phyloP scores from a whole-genome alignment of 2,113 vertebrate genomes.

The Leptobrachium leishanense region DNA sequence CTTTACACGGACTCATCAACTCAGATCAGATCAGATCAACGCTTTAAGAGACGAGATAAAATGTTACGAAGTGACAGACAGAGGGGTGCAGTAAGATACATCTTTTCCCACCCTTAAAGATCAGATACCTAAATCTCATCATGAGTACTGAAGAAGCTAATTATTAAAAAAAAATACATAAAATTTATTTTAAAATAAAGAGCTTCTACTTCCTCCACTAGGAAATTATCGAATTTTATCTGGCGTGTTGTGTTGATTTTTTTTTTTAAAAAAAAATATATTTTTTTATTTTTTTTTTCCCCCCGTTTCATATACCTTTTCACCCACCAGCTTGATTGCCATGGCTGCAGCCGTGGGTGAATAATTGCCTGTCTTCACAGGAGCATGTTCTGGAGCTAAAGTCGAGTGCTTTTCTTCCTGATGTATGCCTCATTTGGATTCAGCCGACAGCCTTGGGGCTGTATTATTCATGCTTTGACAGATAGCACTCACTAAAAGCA shows the following conservation, averaged over 20 bases:
- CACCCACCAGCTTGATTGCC: slow-evolving; percentile 80
- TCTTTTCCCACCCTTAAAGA: too few species aligned
- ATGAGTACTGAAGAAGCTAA: too few species aligned
- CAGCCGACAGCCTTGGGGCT: slow-evolving; percentile 90
- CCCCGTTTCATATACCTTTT: slow-evolving; percentile 64
- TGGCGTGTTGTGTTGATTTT: slow-evolving; percentile 50
- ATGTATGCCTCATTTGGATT: slow-evolving; percentile 97
- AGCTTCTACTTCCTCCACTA: slow-evolving; percentile 56
- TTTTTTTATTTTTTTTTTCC: slow-evolving; percentile 57
- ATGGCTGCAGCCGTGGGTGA: slow-evolving; percentile 85
- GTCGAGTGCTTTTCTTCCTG: slow-evolving; percentile 92
- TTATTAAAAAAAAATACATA: too few species aligned
- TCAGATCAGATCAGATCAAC: too few species aligned
- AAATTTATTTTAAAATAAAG: background rate
- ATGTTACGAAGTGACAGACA: too few species aligned
- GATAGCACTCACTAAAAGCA: slow-evolving; percentile 97
- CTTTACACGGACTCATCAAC: too few species aligned
- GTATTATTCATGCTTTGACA: slow-evolving; percentile 99
- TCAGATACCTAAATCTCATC: too few species aligned
- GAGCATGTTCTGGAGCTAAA: slow-evolving; percentile 85
- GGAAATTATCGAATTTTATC: slow-evolving; percentile 62
- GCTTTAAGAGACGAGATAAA: too few species aligned
- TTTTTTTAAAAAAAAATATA: slow-evolving; percentile 1
- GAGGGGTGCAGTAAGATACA: too few species aligned
- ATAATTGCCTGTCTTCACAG: slow-evolving; percentile 95